Evolutionary conservation across 2,113 vertebrate species (phyloP), one percentile per base, ranked within the genome.

Genomic region (Fregetta grallaria): DNA sequence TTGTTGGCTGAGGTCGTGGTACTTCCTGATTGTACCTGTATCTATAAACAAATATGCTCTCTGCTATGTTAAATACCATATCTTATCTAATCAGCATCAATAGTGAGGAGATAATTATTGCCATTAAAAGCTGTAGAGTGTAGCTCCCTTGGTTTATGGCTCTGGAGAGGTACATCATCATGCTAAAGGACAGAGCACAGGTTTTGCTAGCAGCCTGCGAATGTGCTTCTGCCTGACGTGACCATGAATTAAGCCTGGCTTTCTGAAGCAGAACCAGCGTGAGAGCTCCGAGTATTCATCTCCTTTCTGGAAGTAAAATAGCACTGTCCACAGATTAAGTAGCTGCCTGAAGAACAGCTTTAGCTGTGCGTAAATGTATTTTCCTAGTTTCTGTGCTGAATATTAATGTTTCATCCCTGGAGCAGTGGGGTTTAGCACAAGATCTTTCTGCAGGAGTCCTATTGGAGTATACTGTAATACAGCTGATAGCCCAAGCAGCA

Each of bases 291-390:
- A 53, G 88, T 49, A 45, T 87, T 62, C 86, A n/a, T 88, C 73
- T 82, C 58, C 68, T 71, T 49, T 25, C 80, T 87, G 84, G 52
- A 83, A 96, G 73, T 91, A 34, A 93, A 96, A 94, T 36, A 96
- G 65, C 65, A 20, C 52, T 92, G 89, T 87, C 77, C 93, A 40
- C 44, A 56, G 91, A 92, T 90, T 50, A 95, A 94, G 58, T 61
- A 78, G 73, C 94, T 92, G 90, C 94, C 94, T 87, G 80, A 75
- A 92, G 95, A 95, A 36, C 58, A 81, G 83, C 71, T 85, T 93
- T 61, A 84, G 92, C 89, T 96, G 86, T 53, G 92, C 95, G 92
- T 89, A 63, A 95, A 95, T 94, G 91, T 92, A 42, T 91, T 96
- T 94, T 92, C 58, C 61, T 49, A 3, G 30, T 50, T 61, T 38